These are phyloP conservation scores for Teleopsis dalmanni DNA, from an alignment of 1,140 invertebrate species.

Conservation along the genomic window DNA sequence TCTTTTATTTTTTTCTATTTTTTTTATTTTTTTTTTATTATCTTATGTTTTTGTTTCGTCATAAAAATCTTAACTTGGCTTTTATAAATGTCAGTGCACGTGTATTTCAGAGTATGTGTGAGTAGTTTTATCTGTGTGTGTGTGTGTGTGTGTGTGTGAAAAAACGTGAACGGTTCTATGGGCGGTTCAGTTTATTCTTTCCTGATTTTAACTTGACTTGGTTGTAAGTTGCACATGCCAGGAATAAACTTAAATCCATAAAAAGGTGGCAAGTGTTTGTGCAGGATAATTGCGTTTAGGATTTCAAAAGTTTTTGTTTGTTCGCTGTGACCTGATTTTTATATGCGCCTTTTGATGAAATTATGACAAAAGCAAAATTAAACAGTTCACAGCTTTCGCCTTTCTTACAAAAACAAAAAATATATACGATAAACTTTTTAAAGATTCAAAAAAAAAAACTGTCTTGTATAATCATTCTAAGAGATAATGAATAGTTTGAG, in stretches of 20 bases:
- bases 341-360: neutral
- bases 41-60: neutral
- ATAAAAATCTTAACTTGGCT: neutral
- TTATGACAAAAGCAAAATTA: neutral
- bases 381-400: neutral
- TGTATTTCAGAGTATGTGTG: neutral
- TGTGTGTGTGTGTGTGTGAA: neutral
- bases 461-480: neutral
- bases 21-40: neutral
- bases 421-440: neutral
- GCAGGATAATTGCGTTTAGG: conserved; percentile 3
- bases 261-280: neutral
- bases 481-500: too few relatives aligned
- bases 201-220: neutral
- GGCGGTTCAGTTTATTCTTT: neutral
- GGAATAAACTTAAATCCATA: neutral
- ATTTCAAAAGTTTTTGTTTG: conserved; percentile 2
- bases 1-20: conserved; percentile 14
- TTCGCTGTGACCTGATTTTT: conserved; percentile 1
- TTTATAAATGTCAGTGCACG: neutral
- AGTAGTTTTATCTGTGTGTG: too few relatives aligned
- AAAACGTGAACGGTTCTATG: neutral
- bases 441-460: neutral
- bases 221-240: neutral
- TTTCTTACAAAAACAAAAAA: neutral